Percentiles rank a stretch among this genome's conserved stretches.
These are phyloP conservation scores for Protaetia brevitarsis DNA, from an alignment of 1,140 invertebrate genomes.

Conservation along the genomic window DNA sequence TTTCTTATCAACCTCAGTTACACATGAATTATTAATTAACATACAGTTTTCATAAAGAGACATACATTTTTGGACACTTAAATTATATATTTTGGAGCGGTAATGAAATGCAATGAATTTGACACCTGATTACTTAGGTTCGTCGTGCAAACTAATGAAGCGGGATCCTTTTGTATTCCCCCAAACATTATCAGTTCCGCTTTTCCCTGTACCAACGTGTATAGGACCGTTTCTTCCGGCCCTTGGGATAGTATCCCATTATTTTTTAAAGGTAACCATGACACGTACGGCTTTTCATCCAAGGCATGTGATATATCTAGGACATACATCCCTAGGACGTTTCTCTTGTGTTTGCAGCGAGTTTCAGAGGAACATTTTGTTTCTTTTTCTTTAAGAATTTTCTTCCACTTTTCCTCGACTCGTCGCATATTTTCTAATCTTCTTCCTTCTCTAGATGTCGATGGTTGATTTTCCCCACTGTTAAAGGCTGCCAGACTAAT, in stretches of 20 bases:
- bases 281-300: slow-evolving; percentile 62
- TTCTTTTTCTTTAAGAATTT: slow-evolving; percentile 3
- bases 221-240: slow-evolving; percentile 87
- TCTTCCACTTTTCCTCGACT: slow-evolving; percentile 35
- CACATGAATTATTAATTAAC: slow-evolving; percentile 7
- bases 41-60: no score
- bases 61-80: no score
- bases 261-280: slow-evolving; percentile 72
- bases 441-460: slow-evolving; percentile 28
- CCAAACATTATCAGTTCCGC: slow-evolving; percentile 94
- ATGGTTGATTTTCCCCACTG: slow-evolving; percentile 14
- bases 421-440: slow-evolving; percentile 34
- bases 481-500: slow-evolving; percentile 33
- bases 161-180: slow-evolving; percentile 77
- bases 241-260: slow-evolving; percentile 60
- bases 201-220: slow-evolving; percentile 83
- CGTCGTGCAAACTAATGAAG: slow-evolving; percentile 51
- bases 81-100: slow-evolving; percentile 69
- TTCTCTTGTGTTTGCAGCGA: slow-evolving; percentile 32
- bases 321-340: slow-evolving; percentile 73
- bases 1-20: slow-evolving; percentile 13
- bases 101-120: slow-evolving; percentile 77
- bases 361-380: slow-evolving; percentile 29
- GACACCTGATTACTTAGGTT: slow-evolving; percentile 61
- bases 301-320: slow-evolving; percentile 76